Evolutionary conservation across 2,113 vertebrate genomes (phyloP), one percentile per base, ranked within the genome.

Genomic region (Eptatretus burgeri): DNA sequence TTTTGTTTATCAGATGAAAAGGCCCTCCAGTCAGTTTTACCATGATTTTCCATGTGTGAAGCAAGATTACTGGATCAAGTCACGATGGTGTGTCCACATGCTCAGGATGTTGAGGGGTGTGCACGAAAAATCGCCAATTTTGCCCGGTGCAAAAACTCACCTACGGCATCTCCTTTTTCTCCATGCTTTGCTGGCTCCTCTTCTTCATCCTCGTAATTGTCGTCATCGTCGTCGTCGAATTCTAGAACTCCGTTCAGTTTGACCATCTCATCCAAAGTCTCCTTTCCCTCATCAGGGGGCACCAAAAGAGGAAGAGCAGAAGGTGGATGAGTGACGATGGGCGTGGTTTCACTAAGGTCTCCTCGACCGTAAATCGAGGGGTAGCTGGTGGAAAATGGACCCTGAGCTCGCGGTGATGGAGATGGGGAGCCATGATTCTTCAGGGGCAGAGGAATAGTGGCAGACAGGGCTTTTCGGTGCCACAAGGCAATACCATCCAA

Each of bases 401-500:
- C 73, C 50, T 71, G 41, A 52, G 2, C 67, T 71, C 2, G 75
- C 75, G 64, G 76, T 76, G 66, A 73, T 1, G 27, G 27, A 41
- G 27, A 41, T 41, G 27, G 27, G 27, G 27, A 41, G 27, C 27
- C 27, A 7, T 41, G 27, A 7, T 41, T 41, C 27, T 41, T 41
- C 27, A 41, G 27, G 27, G 27, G 27, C 27, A 41, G 7, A 41
- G 27, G 27, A 41, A 41, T 41, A 41, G 27, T 41, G 27, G 27
- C 1, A 79, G 78, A 17, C 76, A 72, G 1, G 68, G 17, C 17
- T 13, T 0, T 68, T 66, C 1, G 72, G 72, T 89, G 84, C 20
- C 84, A 77, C 68, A 81, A 78, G 2, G 80, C 78, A 5, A 89
- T 88, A 72, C 87, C 85, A 1, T 86, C 82, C 66, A 86, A 68